Conservation (phyloP, 30 jellyfish, hydroid and myxozoan species). For the Cassiopea xamachana region DNA sequence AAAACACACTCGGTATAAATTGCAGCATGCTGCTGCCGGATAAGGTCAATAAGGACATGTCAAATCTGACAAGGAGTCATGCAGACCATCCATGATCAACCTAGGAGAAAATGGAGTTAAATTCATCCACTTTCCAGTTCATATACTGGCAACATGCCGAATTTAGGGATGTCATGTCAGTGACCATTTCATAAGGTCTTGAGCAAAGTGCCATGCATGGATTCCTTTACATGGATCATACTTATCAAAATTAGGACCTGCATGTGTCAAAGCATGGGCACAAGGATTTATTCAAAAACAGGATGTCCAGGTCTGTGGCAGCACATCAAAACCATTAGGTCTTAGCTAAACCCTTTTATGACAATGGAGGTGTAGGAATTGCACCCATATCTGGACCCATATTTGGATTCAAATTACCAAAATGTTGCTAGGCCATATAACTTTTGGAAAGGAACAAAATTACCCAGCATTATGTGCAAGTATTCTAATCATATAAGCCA, state of each 20-base stretch:
- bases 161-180: background rate
- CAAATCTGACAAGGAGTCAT: background rate
- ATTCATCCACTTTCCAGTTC: background rate
- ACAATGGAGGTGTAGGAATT: too few species aligned
- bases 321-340: background rate
- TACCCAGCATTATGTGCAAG: background rate
- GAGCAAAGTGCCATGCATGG: background rate
- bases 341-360: background rate
- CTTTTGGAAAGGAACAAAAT: background rate
- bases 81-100: background rate
- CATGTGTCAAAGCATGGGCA: background rate
- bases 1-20: background rate
- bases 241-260: background rate
- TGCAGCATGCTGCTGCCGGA: conserved; percentile 29
- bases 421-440: background rate
- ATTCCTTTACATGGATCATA: background rate
- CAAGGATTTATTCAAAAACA: background rate
- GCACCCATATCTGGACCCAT: too few species aligned
- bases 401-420: background rate
- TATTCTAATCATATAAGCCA: background rate
- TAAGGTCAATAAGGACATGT: conserved; percentile 10
- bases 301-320: too few species aligned
- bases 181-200: background rate
- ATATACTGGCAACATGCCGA: background rate
- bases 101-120: conserved; percentile 1